Evolutionary conservation across 1,140 invertebrate genomes (phyloP), one percentile per base, ranked within the genome.

Genomic region (Eurosta solidaginis): DNA sequence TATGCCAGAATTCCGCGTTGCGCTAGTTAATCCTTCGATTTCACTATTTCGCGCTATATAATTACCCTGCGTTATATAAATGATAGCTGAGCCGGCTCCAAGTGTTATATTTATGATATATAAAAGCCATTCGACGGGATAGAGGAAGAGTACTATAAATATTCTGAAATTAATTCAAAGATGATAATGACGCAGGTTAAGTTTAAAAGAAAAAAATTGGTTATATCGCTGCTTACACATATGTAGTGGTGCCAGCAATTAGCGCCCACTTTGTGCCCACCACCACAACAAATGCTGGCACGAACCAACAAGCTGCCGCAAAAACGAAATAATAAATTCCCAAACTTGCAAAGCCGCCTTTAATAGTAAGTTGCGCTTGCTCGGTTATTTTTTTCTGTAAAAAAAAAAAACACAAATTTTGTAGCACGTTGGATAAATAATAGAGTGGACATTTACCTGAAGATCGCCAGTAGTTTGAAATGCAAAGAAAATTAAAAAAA

Each of bases 21-120:
- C 29, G 54, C 7, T 59, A 27, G 1, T 29, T 7, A n/a, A n/a
- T n/a, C n/a, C n/a, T n/a, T n/a, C n/a, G n/a, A 7, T 10, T 1
- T 59, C 54, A 59, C 54, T 59, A 59, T 59, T 59, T 59, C 54
- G 29, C 1, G 54, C 54, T 6, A 59, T 59, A 33, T 59, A 59
- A 33, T 59, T 59, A 33, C 54, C 54, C 29, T 59, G 54, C 22
- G 54, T n/a, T 6, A 59, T 59, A 33, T 59, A 59, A 22, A 33
- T 33, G 33, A 59, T 33, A 29, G 54, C 54, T 17, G 54, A 59
- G n/a, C 54, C 54, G n/a, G 33, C 54, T 6, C 54, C 54, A 6
- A 59, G 54, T 0, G 54, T 59, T 33, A 59, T 33, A 59, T 59
- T 59, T n/a, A 59, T 17, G 3, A n/a, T 17, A 59, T 59, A 59